Evolutionary conservation across 2,797 vertebrate genomes (phyloP).

Genomic region (Typhlichthys eigenmanni): DNA sequence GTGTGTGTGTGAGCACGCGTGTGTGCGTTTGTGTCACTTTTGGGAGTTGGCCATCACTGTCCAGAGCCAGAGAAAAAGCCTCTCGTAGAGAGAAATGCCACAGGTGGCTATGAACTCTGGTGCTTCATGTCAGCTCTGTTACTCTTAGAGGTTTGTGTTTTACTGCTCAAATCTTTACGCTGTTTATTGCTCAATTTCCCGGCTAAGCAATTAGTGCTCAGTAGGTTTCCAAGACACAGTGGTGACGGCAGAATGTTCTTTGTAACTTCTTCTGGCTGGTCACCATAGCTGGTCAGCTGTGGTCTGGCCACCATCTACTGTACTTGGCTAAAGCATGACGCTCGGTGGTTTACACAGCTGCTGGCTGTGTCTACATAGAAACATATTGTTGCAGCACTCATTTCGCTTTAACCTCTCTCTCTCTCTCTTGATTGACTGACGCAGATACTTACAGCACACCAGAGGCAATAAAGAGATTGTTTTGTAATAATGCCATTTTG

Average conservation of each 20-base stretch:
- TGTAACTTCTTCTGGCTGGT: constrained; percentile 29
- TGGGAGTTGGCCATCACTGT: constrained; percentile 25
- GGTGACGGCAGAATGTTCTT: constrained; percentile 17
- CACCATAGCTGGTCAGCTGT: constrained; percentile 26
- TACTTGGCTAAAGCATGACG: constrained; percentile 8
- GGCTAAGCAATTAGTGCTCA: not conserved
- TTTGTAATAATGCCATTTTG: constrained; percentile 65
- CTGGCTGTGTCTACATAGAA: constrained; percentile 4
- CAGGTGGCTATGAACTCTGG: constrained; percentile 58
- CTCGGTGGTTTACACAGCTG: constrained; percentile 5
- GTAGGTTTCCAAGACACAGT: too few species aligned
- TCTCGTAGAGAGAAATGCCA: constrained; percentile 64
- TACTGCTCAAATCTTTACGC: constrained; percentile 29
- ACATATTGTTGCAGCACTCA: not conserved
- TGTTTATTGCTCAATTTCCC: too few species aligned
- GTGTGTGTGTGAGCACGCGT: constrained; percentile 14
- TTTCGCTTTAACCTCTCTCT: too few species aligned
- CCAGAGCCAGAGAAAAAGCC: constrained; percentile 55
- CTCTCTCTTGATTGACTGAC: constrained; percentile 40
- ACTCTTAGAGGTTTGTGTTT: constrained; percentile 46
- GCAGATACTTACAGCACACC: constrained; percentile 53
- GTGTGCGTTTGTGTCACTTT: constrained; percentile 15
- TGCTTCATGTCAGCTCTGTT: constrained; percentile 54
- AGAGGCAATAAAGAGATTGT: constrained; percentile 56
- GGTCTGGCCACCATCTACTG: constrained; percentile 27